Conservation (phyloP, 2,113 vertebrate species). For the Megaleporinus macrocephalus region DNA sequence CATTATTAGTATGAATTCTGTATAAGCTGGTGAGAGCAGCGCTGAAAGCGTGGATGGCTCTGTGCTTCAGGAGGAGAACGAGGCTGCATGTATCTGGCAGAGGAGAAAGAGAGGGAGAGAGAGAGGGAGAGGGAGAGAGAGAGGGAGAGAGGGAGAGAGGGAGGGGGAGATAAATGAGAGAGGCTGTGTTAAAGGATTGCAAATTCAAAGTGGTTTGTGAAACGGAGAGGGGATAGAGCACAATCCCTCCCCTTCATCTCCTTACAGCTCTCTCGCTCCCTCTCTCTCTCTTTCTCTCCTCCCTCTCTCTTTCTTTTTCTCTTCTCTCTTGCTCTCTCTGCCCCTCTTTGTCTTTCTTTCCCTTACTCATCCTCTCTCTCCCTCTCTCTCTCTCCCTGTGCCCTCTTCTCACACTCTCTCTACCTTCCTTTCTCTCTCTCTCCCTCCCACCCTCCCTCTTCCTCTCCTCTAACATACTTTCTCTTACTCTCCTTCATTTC, state of each 20-base stretch:
- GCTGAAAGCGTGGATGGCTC: neutral
- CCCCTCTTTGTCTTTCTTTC: neutral
- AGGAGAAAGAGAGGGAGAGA: constrained; percentile 2
- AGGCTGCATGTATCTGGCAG: constrained; percentile 13
- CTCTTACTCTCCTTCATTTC: constrained; percentile 35
- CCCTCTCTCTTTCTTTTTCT: neutral
- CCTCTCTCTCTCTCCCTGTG: neutral
- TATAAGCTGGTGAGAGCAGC: neutral
- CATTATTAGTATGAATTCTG: constrained; percentile 24
- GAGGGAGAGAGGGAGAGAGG: constrained; percentile 5
- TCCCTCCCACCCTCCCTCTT: neutral
- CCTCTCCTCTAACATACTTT: neutral
- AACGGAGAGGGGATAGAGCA: constrained; percentile 61
- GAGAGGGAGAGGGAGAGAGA: constrained; percentile 51
- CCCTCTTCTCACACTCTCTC: too few relatives aligned
- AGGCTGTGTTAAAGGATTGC: constrained; percentile 64
- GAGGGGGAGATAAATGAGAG: constrained; percentile 60
- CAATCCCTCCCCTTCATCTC: constrained; percentile 44
- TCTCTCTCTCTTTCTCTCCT: constrained; percentile 26
- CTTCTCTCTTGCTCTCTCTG: too few relatives aligned
- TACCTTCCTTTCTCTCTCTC: too few relatives aligned
- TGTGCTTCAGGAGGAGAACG: constrained; percentile 16
- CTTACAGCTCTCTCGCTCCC: constrained; percentile 4
- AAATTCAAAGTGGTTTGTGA: constrained; percentile 72
- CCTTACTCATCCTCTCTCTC: neutral